Evolutionary conservation across 2,797 vertebrate genomes (phyloP), one percentile per base, ranked within the genome.

Genomic region (Taeniopygia guttata): DNA sequence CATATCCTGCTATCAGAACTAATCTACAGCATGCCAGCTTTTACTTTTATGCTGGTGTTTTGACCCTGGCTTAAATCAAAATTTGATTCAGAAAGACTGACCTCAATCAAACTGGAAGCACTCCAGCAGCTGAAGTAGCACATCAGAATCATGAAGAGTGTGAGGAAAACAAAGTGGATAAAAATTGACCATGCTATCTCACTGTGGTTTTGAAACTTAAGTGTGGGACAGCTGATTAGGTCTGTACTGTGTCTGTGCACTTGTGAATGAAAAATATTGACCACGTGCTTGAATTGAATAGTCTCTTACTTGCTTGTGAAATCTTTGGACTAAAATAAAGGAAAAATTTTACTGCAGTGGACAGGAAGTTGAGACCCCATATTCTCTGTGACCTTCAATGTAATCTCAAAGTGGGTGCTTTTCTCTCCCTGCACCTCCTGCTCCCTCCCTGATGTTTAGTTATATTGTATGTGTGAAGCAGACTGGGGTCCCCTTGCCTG

Each of bases 21-120:
- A 58, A 78, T 72, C 34, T 29, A 30, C 56, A 64, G 27, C 9
- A 27, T 54, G 32, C 43, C 75, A 43, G 34, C 1, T 0, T 67
- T 90, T 56, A 69, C 74, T 70, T 90, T 75, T 58, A 72, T 72
- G 51, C 43, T 87, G 11, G 55, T 72, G 21, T 85, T 92, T 93
- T 91, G 40, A 80, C 58, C 13, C 64, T 68, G 40, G 54, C 49
- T 82, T 66, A 64, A 90, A 73, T 69, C n/a, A 84, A 91, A 93
- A 55, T 58, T 15, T 69, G 49, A 80, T 79, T 43, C 42, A 80
- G 64, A 76, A 77, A 77, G 75, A 80, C 70, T 64, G 17, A 83
- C 60, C 42, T 90, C 56, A 29, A 0, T 79, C 52, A 76, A 83
- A 54, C 30, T 70, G 64, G 69, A 79, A 80, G 76, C 38, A 48